Conservation (phyloP, 2,797 vertebrate genomes). For the Phrynocephalus guinanensis region DNA sequence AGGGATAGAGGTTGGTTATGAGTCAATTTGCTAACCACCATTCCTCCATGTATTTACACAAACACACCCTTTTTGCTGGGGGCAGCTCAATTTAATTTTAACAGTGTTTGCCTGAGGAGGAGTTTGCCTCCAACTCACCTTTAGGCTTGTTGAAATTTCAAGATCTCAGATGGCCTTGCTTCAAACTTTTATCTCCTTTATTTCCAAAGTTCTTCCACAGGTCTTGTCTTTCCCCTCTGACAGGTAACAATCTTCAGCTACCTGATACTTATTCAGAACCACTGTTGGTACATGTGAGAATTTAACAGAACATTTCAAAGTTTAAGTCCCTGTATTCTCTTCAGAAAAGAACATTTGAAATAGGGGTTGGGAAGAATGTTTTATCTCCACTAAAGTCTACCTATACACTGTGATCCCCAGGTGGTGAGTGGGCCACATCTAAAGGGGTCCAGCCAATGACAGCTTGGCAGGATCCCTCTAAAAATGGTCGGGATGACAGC, state of each 20-base stretch:
- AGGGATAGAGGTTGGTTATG: not conserved
- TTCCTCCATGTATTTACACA: not conserved
- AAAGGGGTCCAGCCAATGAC: too few species aligned
- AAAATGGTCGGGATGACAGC: too few species aligned
- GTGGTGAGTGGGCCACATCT: too few species aligned
- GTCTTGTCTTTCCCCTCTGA: not conserved
- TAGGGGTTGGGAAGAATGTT: not conserved
- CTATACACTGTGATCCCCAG: too few species aligned
- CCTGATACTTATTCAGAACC: not conserved
- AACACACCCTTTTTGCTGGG: not conserved
- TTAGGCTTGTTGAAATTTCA: constrained; percentile 6
- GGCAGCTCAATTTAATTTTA: not conserved
- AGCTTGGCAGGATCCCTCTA: too few species aligned
- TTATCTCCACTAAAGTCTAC: not conserved
- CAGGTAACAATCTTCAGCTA: not conserved
- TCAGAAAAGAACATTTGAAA: not conserved
- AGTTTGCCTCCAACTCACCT: not conserved
- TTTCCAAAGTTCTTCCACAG: not conserved
- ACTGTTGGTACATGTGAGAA: not conserved
- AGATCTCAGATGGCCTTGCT: constrained; percentile 13
- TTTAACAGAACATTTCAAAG: not conserved
- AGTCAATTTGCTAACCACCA: not conserved
- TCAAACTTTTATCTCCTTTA: not conserved
- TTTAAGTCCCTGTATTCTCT: not conserved
- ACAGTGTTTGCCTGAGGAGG: not conserved